Evolutionary conservation across 1,140 invertebrate species (phyloP).

Genomic region (Brachionus paranguensis): DNA sequence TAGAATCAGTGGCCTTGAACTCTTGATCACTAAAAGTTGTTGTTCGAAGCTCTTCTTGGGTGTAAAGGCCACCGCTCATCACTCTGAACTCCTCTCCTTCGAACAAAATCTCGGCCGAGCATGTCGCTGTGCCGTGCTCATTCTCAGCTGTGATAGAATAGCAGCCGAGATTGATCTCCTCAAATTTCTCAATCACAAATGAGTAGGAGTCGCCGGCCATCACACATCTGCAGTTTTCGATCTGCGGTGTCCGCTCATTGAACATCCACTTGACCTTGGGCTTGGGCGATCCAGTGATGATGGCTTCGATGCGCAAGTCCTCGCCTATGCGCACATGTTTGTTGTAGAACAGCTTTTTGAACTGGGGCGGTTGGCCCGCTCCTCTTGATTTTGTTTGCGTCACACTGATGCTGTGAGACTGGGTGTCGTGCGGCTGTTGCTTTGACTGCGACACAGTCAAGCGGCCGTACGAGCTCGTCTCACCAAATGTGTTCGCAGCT

Average conservation of each 20-base stretch:
- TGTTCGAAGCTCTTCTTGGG: neutral
- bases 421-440: neutral
- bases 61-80: neutral
- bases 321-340: conserved; percentile 2
- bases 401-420: neutral
- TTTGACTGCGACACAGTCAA: conserved; percentile 3
- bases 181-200: conserved; percentile 11
- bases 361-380: conserved; percentile 14
- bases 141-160: conserved; percentile 37
- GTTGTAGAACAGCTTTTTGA: conserved; percentile 35
- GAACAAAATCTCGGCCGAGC: conserved; percentile 27
- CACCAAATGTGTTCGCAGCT: neutral
- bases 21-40: neutral
- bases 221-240: conserved; percentile 6
- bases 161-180: conserved; percentile 28
- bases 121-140: conserved; percentile 18
- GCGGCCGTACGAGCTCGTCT: conserved; percentile 24
- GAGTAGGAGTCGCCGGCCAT: conserved; percentile 38
- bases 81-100: conserved; percentile 17
- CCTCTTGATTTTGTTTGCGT: neutral
- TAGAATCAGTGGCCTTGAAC: neutral
- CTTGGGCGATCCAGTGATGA: conserved; percentile 21
- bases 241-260: conserved; percentile 17
- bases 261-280: conserved; percentile 27
- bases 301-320: conserved; percentile 21